These are phyloP conservation scores for Drosophila murphyi DNA, from an alignment of 1,140 invertebrate species.

Conservation along the genomic window DNA sequence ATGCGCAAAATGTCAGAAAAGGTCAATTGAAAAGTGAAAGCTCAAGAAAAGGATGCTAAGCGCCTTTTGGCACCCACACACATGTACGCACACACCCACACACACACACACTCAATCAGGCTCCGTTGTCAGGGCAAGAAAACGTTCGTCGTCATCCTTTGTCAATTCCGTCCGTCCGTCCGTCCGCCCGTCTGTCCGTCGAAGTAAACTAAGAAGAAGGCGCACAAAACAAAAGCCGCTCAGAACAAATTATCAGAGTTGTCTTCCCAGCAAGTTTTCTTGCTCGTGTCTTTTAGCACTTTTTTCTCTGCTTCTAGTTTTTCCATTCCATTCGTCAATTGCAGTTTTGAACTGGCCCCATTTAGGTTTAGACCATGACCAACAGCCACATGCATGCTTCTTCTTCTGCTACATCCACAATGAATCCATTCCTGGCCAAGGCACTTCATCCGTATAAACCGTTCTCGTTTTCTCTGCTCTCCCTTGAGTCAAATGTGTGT, in stretches of 20 bases:
- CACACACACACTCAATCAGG: constrained; percentile 55
- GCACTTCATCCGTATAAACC: constrained; percentile 35
- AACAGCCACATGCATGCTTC: constrained; percentile 34
- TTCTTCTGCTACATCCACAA: constrained; percentile 4
- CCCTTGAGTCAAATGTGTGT: constrained; percentile 71
- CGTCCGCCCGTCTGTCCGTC: constrained; percentile 17
- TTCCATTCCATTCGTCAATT: constrained; percentile 67
- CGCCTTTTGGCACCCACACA: constrained; percentile 60
- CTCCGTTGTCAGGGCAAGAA: constrained; percentile 58
- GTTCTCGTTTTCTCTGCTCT: constrained; percentile 50
- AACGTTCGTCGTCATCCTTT: constrained; percentile 52
- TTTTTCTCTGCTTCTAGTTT: constrained; percentile 22
- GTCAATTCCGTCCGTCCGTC: constrained; percentile 25
- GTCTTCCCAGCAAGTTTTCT: constrained; percentile 68
- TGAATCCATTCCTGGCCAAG: constrained; percentile 3
- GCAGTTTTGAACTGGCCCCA: constrained; percentile 78
- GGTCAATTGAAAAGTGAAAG: constrained; percentile 81
- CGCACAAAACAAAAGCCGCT: constrained; percentile 80
- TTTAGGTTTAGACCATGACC: constrained; percentile 49
- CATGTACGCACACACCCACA: constrained; percentile 19
- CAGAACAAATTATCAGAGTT: constrained; percentile 81
- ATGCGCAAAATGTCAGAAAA: constrained; percentile 74
- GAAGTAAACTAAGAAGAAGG: constrained; percentile 55
- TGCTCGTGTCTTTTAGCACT: constrained; percentile 20
- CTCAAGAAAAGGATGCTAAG: constrained; percentile 67